Conservation (phyloP, 2,797 vertebrate species). For the Danio jaintianensis region DNA sequence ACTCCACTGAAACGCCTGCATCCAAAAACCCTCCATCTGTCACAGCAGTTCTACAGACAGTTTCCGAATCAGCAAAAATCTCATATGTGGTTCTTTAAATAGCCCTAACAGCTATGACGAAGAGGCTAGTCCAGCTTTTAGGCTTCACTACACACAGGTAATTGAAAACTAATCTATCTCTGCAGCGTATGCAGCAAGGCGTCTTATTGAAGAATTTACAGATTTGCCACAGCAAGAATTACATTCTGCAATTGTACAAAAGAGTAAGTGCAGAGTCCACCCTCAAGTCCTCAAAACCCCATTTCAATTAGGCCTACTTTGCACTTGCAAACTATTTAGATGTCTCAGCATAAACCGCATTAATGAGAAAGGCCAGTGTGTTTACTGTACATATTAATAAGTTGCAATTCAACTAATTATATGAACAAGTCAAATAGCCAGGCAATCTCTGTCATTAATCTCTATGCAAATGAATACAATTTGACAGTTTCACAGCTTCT, state of each 20-base stretch:
- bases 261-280: conserved; percentile 35
- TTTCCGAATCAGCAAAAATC: conserved; percentile 38
- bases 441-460: conserved; percentile 31
- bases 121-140: conserved; percentile 36
- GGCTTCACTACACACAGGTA: conserved; percentile 40
- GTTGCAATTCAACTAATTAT: conserved; percentile 10
- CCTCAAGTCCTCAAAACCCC: conserved; percentile 4
- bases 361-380: neutral
- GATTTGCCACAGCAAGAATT: conserved; percentile 47
- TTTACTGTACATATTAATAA: conserved; percentile 39
- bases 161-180: conserved; percentile 41
- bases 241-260: conserved; percentile 33
- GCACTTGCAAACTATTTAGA: conserved; percentile 15
- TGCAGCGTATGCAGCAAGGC: conserved; percentile 31
- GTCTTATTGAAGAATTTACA: conserved; percentile 30
- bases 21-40: conserved; percentile 27
- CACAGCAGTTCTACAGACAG: conserved; percentile 28
- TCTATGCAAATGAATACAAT: conserved; percentile 42
- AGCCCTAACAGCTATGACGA: conserved; percentile 28
- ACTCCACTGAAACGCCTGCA: conserved; percentile 6
- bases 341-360: conserved; percentile 25
- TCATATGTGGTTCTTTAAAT: conserved; percentile 31
- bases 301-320: conserved; percentile 26
- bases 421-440: conserved; percentile 1
- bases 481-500: conserved; percentile 49